phyloP scores from a whole-genome alignment of 2,888 invertebrate genomes.

The Trachelus troglodyta region DNA sequence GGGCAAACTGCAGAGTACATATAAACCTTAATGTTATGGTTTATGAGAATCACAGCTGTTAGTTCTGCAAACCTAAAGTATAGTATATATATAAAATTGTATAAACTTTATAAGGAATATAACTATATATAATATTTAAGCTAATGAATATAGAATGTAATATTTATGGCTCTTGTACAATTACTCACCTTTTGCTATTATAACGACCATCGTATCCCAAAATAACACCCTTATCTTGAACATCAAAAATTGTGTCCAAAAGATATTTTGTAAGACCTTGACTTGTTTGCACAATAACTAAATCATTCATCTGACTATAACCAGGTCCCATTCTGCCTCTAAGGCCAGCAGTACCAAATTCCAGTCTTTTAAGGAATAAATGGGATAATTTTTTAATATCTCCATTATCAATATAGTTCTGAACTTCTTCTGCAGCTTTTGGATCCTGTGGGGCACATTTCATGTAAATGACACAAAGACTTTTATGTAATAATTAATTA shows the following conservation, averaged over 20 bases:
- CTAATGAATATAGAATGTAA: constrained; percentile 10
- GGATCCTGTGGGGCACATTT: constrained; percentile 69
- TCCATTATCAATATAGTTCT: constrained; percentile 69
- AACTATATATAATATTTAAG: constrained; percentile 2
- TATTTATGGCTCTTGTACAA: constrained; percentile 8
- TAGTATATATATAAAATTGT: no score
- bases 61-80: constrained; percentile 85
- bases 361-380: constrained; percentile 77
- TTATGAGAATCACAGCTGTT: constrained; percentile 85
- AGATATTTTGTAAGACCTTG: constrained; percentile 89
- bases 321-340: constrained; percentile 94
- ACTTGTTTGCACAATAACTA: constrained; percentile 93
- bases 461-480: no score
- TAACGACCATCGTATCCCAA: constrained; percentile 94
- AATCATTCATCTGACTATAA: constrained; percentile 93
- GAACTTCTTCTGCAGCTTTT: constrained; percentile 74
- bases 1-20: constrained; percentile 85
- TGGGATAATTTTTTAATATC: constrained; percentile 73
- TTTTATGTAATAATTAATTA: background rate
- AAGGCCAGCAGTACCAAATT: constrained; percentile 94
- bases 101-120: background rate
- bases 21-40: constrained; percentile 81
- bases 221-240: constrained; percentile 78
- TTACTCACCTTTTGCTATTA: constrained; percentile 84
- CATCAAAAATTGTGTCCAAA: constrained; percentile 70